Evolutionary conservation across 1,140 invertebrate species (phyloP).

Genomic region (Formica selysi): DNA sequence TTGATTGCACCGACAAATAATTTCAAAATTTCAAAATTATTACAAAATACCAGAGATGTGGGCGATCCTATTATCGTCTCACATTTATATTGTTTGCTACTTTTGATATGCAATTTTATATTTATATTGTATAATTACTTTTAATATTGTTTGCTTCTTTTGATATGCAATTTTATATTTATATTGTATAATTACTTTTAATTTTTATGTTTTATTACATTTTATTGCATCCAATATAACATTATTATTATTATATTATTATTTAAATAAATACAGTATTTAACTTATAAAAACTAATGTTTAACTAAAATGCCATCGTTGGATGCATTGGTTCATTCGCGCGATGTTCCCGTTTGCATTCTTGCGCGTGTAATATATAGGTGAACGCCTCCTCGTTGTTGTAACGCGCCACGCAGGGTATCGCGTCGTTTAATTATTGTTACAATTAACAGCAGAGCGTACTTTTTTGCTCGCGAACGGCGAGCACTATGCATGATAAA

Average conservation of each 20-base stretch:
- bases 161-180: background rate
- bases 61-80: background rate
- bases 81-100: too few relatives aligned
- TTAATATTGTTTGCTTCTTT: background rate
- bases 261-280: too few relatives aligned
- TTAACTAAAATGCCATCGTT: background rate
- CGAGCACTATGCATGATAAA: background rate
- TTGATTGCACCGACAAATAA: conserved; percentile 7
- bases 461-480: background rate
- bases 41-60: background rate
- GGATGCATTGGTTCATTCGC: background rate
- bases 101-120: background rate
- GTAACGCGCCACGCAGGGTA: background rate
- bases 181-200: background rate
- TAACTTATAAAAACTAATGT: too few relatives aligned
- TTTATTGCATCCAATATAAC: background rate
- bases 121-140: too few relatives aligned
- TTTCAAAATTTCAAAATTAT: conserved; percentile 43
- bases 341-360: conserved; percentile 28
- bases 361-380: background rate
- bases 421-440: conserved; percentile 41
- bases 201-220: background rate
- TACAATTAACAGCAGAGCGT: conserved; percentile 17
- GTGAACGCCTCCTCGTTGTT: background rate
- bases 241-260: too few relatives aligned